Evolutionary conservation across 2,888 invertebrate genomes (phyloP).

Genomic region (Lasioglossum oenotherae): DNA sequence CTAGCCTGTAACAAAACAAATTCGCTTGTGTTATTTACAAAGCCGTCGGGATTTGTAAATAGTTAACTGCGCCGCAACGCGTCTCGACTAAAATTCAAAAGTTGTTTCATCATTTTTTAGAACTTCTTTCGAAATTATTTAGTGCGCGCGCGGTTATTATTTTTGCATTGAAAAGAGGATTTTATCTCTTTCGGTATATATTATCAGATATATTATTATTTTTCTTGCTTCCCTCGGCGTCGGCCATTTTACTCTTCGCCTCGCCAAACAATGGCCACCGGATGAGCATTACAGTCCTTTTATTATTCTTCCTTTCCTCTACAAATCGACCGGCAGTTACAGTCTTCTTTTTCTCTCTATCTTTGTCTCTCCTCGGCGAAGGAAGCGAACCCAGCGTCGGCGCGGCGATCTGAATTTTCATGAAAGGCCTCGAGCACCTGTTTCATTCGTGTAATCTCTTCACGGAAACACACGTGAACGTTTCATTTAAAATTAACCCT

Average conservation of each 20-base stretch:
- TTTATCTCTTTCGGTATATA: not conserved
- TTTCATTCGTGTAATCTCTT: constrained; percentile 11
- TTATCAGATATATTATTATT: constrained; percentile 15
- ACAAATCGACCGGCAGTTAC: not conserved
- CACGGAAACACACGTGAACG: constrained; percentile 1
- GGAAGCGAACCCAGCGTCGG: not conserved
- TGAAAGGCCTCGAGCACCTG: not conserved
- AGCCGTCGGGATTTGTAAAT: not conserved
- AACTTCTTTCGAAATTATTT: too few species aligned
- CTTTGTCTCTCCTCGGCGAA: not conserved
- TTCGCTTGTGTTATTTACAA: not conserved
- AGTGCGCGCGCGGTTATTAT: not conserved
- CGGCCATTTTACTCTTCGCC: constrained; percentile 5
- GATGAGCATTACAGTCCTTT: not conserved
- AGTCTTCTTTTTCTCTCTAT: not conserved
- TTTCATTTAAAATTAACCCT: constrained; percentile 3
- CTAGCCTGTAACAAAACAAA: not conserved
- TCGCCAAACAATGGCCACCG: constrained; percentile 13
- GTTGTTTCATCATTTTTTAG: not conserved
- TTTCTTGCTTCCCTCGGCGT: not conserved
- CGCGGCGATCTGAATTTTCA: constrained; percentile 1
- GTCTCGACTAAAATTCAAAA: not conserved
- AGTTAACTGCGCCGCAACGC: not conserved
- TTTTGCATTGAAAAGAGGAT: not conserved
- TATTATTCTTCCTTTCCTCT: constrained; percentile 9